Evolutionary conservation across 2,797 vertebrate genomes (phyloP).

Genomic region (Spatula clypeata): DNA sequence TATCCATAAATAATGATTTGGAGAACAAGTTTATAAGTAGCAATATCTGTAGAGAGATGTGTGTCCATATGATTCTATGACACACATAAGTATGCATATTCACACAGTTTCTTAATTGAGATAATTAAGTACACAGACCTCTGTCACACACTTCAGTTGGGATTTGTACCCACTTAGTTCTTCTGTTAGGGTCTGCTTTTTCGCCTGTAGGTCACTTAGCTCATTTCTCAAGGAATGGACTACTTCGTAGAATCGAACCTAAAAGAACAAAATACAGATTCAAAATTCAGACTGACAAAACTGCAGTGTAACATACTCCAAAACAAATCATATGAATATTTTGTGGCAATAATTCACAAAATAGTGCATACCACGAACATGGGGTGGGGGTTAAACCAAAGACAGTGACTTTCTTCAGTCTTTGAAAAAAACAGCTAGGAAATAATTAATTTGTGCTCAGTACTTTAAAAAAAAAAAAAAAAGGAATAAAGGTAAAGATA

Average conservation of each 20-base stretch:
- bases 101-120: neutral
- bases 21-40: neutral
- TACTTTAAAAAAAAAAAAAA: neutral
- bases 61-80: neutral
- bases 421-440: neutral
- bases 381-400: neutral
- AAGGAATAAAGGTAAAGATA: neutral
- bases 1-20: neutral
- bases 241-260: constrained; percentile 91
- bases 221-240: constrained; percentile 89
- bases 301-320: neutral
- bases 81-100: neutral
- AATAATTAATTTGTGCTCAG: neutral
- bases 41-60: neutral
- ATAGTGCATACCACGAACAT: neutral
- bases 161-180: constrained; percentile 88
- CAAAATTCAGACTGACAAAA: neutral
- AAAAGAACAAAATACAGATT: neutral
- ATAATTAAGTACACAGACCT: constrained; percentile 85
- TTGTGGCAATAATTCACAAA: neutral
- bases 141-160: constrained; percentile 90
- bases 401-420: neutral
- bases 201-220: constrained; percentile 87
- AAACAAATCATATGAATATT: neutral
- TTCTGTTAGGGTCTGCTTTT: constrained; percentile 86